Conservation (phyloP, 1,140 invertebrate species). For the Odontomachus brunneus region DNA sequence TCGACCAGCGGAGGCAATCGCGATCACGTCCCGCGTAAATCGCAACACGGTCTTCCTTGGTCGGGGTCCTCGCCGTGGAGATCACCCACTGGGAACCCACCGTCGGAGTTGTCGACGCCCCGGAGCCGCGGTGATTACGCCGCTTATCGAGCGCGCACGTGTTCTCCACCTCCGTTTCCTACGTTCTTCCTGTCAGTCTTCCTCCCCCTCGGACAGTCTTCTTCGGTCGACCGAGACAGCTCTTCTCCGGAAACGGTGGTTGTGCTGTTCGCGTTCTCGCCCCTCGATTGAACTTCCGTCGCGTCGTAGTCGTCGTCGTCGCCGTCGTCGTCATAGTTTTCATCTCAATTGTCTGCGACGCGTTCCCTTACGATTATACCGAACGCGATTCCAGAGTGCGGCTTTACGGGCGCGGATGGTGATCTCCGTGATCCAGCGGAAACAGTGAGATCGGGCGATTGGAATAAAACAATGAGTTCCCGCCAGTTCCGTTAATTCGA, state of each 20-base stretch:
- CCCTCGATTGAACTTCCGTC: neutral
- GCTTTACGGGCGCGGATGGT: neutral
- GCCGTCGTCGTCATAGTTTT: neutral
- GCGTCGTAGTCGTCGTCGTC: neutral
- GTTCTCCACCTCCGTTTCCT: neutral
- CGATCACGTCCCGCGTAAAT: conserved; percentile 9
- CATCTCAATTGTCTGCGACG: neutral
- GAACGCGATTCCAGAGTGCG: neutral
- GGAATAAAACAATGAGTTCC: neutral
- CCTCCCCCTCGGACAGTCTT: neutral
- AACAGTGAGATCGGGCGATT: conserved; percentile 23
- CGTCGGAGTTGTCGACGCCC: conserved; percentile 61
- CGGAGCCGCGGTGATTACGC: conserved; percentile 28
- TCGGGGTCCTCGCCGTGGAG: neutral
- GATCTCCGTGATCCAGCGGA: neutral
- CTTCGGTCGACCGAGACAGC: neutral
- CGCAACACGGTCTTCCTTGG: neutral
- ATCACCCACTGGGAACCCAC: conserved; percentile 1
- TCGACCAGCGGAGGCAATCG: conserved; percentile 1
- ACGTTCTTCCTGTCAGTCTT: conserved; percentile 18
- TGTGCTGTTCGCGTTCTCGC: neutral
- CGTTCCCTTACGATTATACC: neutral
- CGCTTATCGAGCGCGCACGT: conserved; percentile 69
- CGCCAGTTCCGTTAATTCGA: conserved; percentile 39
- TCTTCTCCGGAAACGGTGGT: neutral